Base-by-base conservation (phyloP, 2,113 vertebrate genomes). In the Pleuronectes platessa region DNA sequence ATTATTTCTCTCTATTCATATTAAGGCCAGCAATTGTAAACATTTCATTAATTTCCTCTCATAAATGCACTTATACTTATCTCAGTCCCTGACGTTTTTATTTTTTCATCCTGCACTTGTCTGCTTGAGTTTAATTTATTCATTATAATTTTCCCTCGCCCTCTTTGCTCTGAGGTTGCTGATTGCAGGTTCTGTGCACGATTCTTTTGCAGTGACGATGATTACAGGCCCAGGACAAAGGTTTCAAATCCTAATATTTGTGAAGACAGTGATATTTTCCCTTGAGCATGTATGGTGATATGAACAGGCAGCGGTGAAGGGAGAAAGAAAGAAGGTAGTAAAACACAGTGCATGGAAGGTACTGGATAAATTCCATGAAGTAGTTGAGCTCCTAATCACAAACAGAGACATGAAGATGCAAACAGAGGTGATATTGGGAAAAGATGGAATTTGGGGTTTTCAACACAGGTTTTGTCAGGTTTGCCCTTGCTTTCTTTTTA, bases 31-130 rank as follows among this genome's bases (percentile, higher is more conserved):
- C 13, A 64, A 54, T 82, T 73, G 86, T 78, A 78, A 86, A 85
- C 78, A 77, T 87, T 86, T 81, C 12, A 91, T 88, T 84, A 83
- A 84, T 88, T 88, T 78, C 31, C 42, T 83, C 23, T 78, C 47
- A 83, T 80, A 79, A 83, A 84, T 55, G 10, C 61, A 24, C 37
- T 61, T 70, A 76, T 77, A 74, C 68, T 91, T 89, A 88, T 90
- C 84, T 76, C 17, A 13, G 37, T 31, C 61, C 53, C 67, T 61
- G 70, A 37, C 75, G 69, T 49, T 40, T 67, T 69, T 60, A 62
- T 49, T 3, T 59, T 47, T 64, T 72, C 60, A 59, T 37, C 3
- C 31, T 56, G 24, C 59, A 10, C n/a, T 61, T 47, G 54, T 86
- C 79, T 53, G 73, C 76, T 54, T 70, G 14, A 17, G 61, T 90